Conservation (phyloP, 2,888 invertebrate species). For the Acleris holmiana region DNA sequence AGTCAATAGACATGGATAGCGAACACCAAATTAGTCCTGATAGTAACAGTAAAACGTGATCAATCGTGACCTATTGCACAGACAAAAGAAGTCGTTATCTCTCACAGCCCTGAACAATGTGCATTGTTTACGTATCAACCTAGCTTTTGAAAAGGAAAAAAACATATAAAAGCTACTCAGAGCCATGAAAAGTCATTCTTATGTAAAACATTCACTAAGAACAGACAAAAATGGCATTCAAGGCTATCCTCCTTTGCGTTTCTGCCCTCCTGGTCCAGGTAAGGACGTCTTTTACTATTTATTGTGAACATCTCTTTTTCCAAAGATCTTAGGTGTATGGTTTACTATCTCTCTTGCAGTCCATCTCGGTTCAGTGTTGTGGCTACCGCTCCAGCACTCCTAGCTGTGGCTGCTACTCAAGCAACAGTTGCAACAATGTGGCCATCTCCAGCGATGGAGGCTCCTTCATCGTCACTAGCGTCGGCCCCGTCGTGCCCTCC, state of each 20-base stretch:
- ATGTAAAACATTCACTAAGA: slow-evolving; percentile 1
- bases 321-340: too few species aligned
- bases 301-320: too few species aligned
- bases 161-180: background rate
- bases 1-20: too few species aligned
- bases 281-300: background rate
- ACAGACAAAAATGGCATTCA: slow-evolving; percentile 27
- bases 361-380: slow-evolving; percentile 11
- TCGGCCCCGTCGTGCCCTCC: slow-evolving; percentile 49
- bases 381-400: background rate
- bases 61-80: too few species aligned
- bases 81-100: too few species aligned
- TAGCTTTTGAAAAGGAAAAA: background rate
- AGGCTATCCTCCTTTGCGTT: slow-evolving; percentile 40
- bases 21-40: too few species aligned
- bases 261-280: slow-evolving; percentile 45
- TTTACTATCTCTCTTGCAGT: too few species aligned
- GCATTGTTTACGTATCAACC: too few species aligned
- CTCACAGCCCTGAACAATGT: too few species aligned
- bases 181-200: background rate
- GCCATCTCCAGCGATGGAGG: slow-evolving; percentile 24
- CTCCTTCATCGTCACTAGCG: slow-evolving; percentile 41
- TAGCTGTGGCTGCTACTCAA: slow-evolving; percentile 9
- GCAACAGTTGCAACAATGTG: too few species aligned
- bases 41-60: too few species aligned